A percentile compares a stretch with the other conserved stretches of the same genome.
These are phyloP conservation scores for Thalpophila matura DNA, from an alignment of 2,888 invertebrate species.

Conservation along the genomic window DNA sequence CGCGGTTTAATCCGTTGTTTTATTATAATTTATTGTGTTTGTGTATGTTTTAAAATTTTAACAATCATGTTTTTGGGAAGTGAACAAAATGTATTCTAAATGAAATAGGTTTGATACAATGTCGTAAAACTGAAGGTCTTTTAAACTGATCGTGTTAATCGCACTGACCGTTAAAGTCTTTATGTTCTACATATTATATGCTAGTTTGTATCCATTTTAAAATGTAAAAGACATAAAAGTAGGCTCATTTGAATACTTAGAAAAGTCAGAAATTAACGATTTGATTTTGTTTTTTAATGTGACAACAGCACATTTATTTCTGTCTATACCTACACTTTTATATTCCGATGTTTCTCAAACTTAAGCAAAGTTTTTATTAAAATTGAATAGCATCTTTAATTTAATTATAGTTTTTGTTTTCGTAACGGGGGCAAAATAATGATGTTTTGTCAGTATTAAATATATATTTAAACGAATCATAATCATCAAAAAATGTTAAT, in stretches of 20 bases:
- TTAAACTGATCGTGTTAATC: constrained; percentile 25
- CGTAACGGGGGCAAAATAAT: no score
- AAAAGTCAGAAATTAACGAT: no score
- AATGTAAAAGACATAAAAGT: constrained; percentile 39
- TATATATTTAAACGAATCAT: no score
- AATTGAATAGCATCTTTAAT: no score
- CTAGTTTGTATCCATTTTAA: constrained; percentile 11
- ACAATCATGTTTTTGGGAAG: neutral
- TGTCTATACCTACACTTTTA: neutral
- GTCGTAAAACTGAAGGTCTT: constrained; percentile 36
- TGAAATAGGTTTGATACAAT: constrained; percentile 33
- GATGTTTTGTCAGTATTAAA: no score
- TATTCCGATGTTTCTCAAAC: neutral
- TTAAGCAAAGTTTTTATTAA: no score
- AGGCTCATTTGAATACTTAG: constrained; percentile 47
- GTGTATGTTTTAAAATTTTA: neutral
- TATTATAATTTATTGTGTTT: constrained; percentile 8
- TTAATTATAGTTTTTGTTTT: no score
- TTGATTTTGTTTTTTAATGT: constrained; percentile 18
- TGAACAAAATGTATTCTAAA: constrained; percentile 7
- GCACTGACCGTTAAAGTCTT: constrained; percentile 24
- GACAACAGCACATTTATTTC: neutral
- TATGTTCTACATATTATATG: constrained; percentile 35
- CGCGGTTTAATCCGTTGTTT: constrained; percentile 25
- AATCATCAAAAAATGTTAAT: no score